A percentile compares a stretch with the other conserved stretches of the same genome.
phyloP scores from a whole-genome alignment of 2,113 vertebrate genomes.

The Syrmaticus mikado region DNA sequence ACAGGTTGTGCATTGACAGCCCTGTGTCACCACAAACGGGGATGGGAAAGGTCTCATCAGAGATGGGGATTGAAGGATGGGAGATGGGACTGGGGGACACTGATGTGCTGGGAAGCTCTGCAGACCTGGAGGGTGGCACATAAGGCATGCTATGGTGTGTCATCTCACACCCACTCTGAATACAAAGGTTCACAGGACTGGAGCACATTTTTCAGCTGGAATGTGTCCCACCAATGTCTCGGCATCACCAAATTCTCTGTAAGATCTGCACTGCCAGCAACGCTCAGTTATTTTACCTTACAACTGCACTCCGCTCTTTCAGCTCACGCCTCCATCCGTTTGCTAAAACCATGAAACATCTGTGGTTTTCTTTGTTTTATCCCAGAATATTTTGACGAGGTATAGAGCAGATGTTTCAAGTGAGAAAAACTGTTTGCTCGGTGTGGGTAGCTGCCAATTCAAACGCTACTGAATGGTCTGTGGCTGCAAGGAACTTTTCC shows the following conservation, averaged over 20 bases:
- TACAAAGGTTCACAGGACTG: not conserved
- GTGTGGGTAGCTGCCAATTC: rapidly evolving
- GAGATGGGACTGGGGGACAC: rapidly evolving
- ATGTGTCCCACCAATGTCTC: not conserved
- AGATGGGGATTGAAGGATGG: rapidly evolving
- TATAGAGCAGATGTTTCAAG: not conserved
- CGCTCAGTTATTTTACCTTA: not conserved
- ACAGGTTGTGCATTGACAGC: not conserved
- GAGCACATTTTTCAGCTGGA: not conserved
- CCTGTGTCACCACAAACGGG: rapidly evolving
- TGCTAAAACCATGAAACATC: not conserved
- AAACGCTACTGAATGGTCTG: rapidly evolving
- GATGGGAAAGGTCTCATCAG: no score
- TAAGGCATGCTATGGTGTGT: rapidly evolving
- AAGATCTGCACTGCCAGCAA: not conserved
- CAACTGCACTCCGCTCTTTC: rapidly evolving
- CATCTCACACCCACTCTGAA: not conserved
- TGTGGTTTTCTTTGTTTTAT: not conserved
- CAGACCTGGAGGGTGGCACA: rapidly evolving
- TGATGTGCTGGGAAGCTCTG: rapidly evolving
- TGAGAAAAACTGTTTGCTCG: not conserved
- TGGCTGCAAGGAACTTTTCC: rapidly evolving
- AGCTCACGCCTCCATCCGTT: not conserved
- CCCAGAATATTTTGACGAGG: not conserved
- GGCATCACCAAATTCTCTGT: not conserved